A percentile compares a stretch with the other conserved stretches of the same genome.
Conservation (phyloP, 2,888 invertebrate genomes). For the Thereva unica region DNA sequence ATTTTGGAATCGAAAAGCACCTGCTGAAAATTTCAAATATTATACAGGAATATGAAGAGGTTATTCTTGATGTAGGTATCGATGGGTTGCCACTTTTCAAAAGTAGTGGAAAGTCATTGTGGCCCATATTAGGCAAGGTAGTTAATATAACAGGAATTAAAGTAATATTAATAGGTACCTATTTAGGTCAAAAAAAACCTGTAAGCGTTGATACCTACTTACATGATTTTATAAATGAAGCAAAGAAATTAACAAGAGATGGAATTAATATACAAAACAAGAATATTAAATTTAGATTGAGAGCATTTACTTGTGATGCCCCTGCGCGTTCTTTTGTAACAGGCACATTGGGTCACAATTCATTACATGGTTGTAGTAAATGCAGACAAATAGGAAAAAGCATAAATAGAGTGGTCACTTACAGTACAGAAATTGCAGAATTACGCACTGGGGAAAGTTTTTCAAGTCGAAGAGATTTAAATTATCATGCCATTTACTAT, state of each 20-base stretch:
- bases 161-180: conserved; percentile 34
- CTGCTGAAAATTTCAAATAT: conserved; percentile 32
- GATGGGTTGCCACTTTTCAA: conserved; percentile 40
- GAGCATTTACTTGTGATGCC: conserved; percentile 42
- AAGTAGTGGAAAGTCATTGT: conserved; percentile 39
- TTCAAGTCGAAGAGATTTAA: not conserved
- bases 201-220: conserved; percentile 19
- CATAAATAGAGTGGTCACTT: conserved; percentile 2
- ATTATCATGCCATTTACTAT: not conserved
- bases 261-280: conserved; percentile 21
- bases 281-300: conserved; percentile 29
- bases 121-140: conserved; percentile 40
- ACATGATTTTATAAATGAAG: conserved; percentile 31
- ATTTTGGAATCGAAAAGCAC: conserved; percentile 38
- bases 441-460: conserved; percentile 5
- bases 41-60: conserved; percentile 36
- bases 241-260: conserved; percentile 8
- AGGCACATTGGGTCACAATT: conserved; percentile 22
- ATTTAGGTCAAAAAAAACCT: conserved; percentile 34
- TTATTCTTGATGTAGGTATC: conserved; percentile 37
- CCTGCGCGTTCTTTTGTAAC: conserved; percentile 33
- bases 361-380: conserved; percentile 25
- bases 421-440: conserved; percentile 10
- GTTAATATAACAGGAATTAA: conserved; percentile 34
- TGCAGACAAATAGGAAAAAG: conserved; percentile 15